Evolutionary conservation across 2,113 vertebrate genomes (phyloP).

Genomic region (Sinocyclocheilus maitianheensis): DNA sequence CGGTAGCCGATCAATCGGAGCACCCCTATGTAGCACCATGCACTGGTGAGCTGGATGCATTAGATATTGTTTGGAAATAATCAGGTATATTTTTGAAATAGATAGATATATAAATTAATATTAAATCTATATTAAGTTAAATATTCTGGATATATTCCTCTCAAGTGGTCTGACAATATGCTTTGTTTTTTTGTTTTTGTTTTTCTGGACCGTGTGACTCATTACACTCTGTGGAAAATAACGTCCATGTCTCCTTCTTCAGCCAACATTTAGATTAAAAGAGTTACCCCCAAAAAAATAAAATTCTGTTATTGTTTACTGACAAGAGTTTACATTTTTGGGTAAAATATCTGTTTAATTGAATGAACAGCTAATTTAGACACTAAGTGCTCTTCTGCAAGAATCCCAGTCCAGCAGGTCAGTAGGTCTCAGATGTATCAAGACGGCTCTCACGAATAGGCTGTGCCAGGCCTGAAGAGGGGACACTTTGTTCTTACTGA

Average conservation of each 20-base stretch:
- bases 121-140: neutral
- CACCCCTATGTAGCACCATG: too few species aligned
- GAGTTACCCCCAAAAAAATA: neutral
- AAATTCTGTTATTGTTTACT: neutral
- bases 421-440: slow-evolving; percentile 31
- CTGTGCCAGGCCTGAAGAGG: slow-evolving; percentile 57
- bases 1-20: too few species aligned
- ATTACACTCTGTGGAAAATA: neutral
- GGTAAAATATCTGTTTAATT: neutral
- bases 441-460: slow-evolving; percentile 62
- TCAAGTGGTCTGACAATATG: neutral
- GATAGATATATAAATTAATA: too few species aligned
- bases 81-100: too few species aligned
- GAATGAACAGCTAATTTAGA: neutral
- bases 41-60: too few species aligned
- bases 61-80: too few species aligned
- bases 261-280: neutral
- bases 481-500: slow-evolving; percentile 66
- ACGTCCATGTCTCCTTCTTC: neutral
- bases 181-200: neutral
- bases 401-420: neutral
- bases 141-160: slow-evolving; percentile 1
- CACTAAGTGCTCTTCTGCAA: neutral
- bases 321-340: neutral
- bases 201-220: neutral